These are phyloP conservation scores for Ptychochromis oligacanthus DNA, from an alignment of 2,113 vertebrate species.

Conservation along the genomic window DNA sequence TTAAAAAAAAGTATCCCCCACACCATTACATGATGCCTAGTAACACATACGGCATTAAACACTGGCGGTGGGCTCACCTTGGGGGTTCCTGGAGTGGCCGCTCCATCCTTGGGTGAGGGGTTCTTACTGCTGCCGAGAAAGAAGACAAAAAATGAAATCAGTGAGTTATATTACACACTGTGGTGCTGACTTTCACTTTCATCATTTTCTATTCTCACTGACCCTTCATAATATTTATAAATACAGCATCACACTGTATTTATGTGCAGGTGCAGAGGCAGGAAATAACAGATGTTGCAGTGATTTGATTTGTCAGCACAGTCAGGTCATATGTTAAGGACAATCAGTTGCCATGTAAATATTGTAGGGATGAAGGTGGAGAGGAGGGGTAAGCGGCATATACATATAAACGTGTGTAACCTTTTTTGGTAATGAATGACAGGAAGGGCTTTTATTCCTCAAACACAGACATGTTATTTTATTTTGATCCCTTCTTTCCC, in stretches of 20 bases:
- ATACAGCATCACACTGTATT: too few relatives aligned
- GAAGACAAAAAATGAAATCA: constrained; percentile 2
- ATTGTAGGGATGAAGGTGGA: constrained; percentile 37
- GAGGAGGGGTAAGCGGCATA: not conserved
- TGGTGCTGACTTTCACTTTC: too few relatives aligned
- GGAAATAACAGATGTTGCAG: constrained; percentile 88
- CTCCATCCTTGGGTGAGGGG: constrained; percentile 89
- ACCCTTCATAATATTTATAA: not conserved
- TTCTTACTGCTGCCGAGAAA: constrained; percentile 86
- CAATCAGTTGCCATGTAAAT: constrained; percentile 70
- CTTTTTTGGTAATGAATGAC: constrained; percentile 87
- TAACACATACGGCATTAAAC: not conserved
- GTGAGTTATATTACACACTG: not conserved
- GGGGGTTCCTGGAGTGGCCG: constrained; percentile 90
- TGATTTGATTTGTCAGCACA: constrained; percentile 92
- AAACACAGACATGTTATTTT: constrained; percentile 82
- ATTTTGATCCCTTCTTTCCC: constrained; percentile 20
- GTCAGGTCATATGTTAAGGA: constrained; percentile 86
- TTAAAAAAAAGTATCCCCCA: not conserved
- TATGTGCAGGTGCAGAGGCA: constrained; percentile 9
- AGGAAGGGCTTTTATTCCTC: constrained; percentile 82
- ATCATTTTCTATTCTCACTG: not conserved
- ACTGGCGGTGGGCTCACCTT: constrained; percentile 86
- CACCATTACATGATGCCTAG: not conserved
- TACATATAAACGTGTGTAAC: constrained; percentile 1